Percentiles rank a stretch among this genome's conserved stretches.
phyloP scores from a whole-genome alignment of 2,113 vertebrate species.

The Perccottus glenii region DNA sequence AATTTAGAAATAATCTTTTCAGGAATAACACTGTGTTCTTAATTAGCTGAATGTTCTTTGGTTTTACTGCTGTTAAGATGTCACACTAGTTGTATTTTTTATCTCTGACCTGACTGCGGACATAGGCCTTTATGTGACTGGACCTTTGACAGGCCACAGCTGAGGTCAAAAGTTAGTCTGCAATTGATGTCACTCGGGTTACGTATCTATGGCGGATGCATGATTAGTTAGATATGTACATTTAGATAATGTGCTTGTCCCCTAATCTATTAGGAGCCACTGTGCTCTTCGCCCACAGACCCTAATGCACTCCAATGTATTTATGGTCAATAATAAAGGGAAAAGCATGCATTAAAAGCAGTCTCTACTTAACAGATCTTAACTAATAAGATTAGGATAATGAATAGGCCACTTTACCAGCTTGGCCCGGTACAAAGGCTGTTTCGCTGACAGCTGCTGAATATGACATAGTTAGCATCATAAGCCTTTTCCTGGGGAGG shows the following conservation, averaged over 20 bases:
- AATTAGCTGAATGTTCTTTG: conserved; percentile 33
- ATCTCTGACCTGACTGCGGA: not conserved
- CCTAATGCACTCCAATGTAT: conserved; percentile 84
- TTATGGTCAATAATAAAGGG: conserved; percentile 86
- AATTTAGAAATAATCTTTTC: conserved; percentile 74
- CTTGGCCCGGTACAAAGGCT: conserved; percentile 62
- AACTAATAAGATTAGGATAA: conserved; percentile 86
- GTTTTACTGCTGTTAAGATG: conserved; percentile 36
- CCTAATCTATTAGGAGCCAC: conserved; percentile 76
- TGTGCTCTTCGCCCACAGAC: conserved; percentile 62
- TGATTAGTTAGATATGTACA: conserved; percentile 81
- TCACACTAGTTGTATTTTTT: conserved; percentile 27
- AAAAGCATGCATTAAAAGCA: conserved; percentile 85
- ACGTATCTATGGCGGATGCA: conserved; percentile 59
- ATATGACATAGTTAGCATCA: conserved; percentile 84
- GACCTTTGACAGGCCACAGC: conserved; percentile 50
- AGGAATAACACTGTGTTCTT: conserved; percentile 55
- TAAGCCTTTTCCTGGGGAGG: conserved; percentile 70
- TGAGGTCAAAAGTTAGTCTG: conserved; percentile 77
- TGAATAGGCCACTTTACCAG: conserved; percentile 82
- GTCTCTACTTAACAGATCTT: conserved; percentile 86
- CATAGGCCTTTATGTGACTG: conserved; percentile 30
- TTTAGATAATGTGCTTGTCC: conserved; percentile 82
- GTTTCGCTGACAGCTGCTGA: conserved; percentile 79
- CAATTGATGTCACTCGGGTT: conserved; percentile 74